A percentile compares a stretch with the other conserved stretches of the same genome.
phyloP scores from a whole-genome alignment of 1,140 invertebrate species.

The Choristoneura fumiferana region DNA sequence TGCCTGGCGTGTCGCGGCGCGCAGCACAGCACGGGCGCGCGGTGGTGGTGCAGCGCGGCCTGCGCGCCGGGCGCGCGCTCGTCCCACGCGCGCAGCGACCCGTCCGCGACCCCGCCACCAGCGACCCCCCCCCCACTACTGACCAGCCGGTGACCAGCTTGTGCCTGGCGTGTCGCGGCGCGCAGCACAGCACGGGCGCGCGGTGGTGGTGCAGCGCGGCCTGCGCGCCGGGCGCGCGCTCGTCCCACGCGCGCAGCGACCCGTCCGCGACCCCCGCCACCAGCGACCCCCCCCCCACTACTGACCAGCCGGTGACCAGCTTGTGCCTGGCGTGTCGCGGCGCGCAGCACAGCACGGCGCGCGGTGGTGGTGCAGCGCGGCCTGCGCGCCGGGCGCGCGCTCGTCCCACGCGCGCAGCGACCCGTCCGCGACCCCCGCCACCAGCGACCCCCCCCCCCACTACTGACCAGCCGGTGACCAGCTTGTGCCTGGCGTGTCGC shows the following conservation, averaged over 20 bases:
- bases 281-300: no score
- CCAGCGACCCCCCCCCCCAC: no score
- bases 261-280: neutral
- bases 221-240: no score
- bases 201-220: neutral
- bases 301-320: no score
- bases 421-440: no score
- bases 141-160: constrained; percentile 1
- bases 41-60: constrained; percentile 87
- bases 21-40: constrained; percentile 92
- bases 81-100: constrained; percentile 80
- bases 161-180: neutral
- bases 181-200: neutral
- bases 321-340: no score
- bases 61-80: constrained; percentile 89
- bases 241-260: neutral
- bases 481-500: neutral
- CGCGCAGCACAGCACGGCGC: neutral
- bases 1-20: no score
- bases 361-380: neutral
- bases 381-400: constrained; percentile 29
- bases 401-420: constrained; percentile 76
- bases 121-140: constrained; percentile 45
- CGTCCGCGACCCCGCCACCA: constrained; percentile 82
- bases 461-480: no score